Evolutionary conservation across 2,113 vertebrate genomes (phyloP), one percentile per base, ranked within the genome.

Genomic region (Chlamydotis undulata): DNA sequence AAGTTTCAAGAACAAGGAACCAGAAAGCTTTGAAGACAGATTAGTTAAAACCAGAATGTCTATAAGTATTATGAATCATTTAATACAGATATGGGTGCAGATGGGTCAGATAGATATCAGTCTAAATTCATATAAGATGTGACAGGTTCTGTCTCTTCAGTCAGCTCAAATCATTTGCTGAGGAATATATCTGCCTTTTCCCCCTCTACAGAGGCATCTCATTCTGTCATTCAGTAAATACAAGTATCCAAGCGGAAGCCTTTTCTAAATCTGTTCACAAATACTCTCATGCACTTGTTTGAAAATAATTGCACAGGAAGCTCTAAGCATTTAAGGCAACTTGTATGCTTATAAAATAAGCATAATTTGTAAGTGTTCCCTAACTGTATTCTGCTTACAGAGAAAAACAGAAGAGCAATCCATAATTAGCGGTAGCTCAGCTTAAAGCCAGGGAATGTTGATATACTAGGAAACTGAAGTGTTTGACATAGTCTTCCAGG

Each of bases 121-220:
- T 70, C 57, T 95, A 94, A 87, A 97, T 93, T 92, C 67, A 94
- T 76, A 89, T 9, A 94, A 74, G 84, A 96, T 65, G 31, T 89
- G 93, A 83, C 74, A 81, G 74, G 80, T 97, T 96, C 94, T 80
- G 64, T 94, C 41, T 96, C 85, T 88, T 96, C 90, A 82, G 76
- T 93, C 95, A 97, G 84, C 49, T 61, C 19, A 10, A 89, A 95
- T 96, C 89, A 97, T 94, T 94, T 97, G 92, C 65, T 94, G 91
- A 89, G 63, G 87, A 89, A 89, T 82, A 45, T 52, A 93, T 86
- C 95, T 83, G 68, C 24, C 52, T 84, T 91, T 59, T 19, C 16
- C 52, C 83, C 31, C 47, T 83, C 26, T 81, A 71, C 71, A 67
- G 81, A 94, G 65, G 14, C 63, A 81, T 90, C 77, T 92, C 49